Base-by-base conservation (phyloP, 2,888 invertebrate genomes). In the Deladenus siricidicola region DNA sequence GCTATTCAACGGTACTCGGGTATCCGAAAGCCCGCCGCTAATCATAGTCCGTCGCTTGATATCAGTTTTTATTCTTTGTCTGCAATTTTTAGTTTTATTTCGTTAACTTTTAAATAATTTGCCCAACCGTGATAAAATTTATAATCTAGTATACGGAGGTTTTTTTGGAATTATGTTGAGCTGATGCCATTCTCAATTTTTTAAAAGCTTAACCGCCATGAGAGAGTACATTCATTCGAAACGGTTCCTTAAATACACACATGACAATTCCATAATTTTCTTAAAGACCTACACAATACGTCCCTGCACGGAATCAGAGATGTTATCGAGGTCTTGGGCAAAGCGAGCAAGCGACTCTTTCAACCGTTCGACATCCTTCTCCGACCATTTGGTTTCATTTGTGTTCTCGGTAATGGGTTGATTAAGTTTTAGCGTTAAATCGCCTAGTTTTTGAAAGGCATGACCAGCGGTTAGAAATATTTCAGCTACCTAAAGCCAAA, bases 401-500 rank as follows among this genome's bases (percentile, higher is more conserved):
- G 43, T 44, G 21, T 54, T 53, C 3, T 45, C 44, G n/a, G 45
- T 23, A n/a, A 56, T 48, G n/a, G 29, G 23, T 28, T 23, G 8
- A 6, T 48, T 21, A 1, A 42, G 28, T n/a, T 26, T 21, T 6
- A 76, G 60, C 1, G 75, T 74, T 21, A 76, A 58, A 54, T 76
- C 76, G 19, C 75, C 74, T 17, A 76, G 58, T 56, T 71, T 70
- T 49, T 76, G 75, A 58, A 76, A 76, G 10, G 76, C 74, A 50
- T 71, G 70, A 4, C 75, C 72, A 19, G 76, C 76, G 0, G 75
- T 74, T 14, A 74, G 65, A 54, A 76, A 76, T 6, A 75, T 70
- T 60, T 76, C 76, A 1, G 74, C 74, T 6, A 74, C 70, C 71
- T 71, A 43, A 34, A 66, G 49, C n/a, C 4, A 34, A 3, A 28